Evolutionary conservation across 2,797 vertebrate species (phyloP).

Genomic region (Fundulus diaphanus): DNA sequence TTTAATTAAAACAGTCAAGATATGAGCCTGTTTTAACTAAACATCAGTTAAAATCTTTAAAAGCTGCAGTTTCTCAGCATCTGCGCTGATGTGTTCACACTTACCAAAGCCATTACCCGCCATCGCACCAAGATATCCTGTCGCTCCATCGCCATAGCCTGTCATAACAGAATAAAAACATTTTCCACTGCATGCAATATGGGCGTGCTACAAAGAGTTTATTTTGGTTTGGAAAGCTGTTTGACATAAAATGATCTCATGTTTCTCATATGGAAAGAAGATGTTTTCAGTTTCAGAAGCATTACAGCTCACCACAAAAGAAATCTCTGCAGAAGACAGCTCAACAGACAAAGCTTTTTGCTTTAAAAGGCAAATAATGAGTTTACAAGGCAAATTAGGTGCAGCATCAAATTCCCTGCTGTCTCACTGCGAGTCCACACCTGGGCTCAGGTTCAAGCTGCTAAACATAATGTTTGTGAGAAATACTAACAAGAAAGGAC

Average conservation of each 20-base stretch:
- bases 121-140: conserved; percentile 60
- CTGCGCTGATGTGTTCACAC: conserved; percentile 2
- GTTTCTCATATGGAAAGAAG: neutral
- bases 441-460: neutral
- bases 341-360: neutral
- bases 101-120: conserved; percentile 66
- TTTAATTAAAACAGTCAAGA: conserved; percentile 22
- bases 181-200: neutral
- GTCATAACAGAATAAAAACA: conserved; percentile 28
- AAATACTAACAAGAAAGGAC: neutral
- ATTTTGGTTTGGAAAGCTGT: neutral
- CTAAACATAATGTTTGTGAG: neutral
- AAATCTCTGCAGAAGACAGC: neutral
- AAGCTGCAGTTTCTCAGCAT: neutral
- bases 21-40: neutral
- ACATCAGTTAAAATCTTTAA: neutral
- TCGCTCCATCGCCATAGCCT: conserved; percentile 67
- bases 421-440: neutral
- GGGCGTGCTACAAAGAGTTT: neutral
- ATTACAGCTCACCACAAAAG: conserved; percentile 3
- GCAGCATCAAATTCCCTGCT: conserved; percentile 11
- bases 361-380: conserved; percentile 33
- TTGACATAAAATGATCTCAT: neutral
- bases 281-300: conserved; percentile 7
- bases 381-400: conserved; percentile 55